These are phyloP conservation scores for Choristoneura rosaceana DNA, from an alignment of 2,888 invertebrate genomes.

Conservation along the genomic window DNA sequence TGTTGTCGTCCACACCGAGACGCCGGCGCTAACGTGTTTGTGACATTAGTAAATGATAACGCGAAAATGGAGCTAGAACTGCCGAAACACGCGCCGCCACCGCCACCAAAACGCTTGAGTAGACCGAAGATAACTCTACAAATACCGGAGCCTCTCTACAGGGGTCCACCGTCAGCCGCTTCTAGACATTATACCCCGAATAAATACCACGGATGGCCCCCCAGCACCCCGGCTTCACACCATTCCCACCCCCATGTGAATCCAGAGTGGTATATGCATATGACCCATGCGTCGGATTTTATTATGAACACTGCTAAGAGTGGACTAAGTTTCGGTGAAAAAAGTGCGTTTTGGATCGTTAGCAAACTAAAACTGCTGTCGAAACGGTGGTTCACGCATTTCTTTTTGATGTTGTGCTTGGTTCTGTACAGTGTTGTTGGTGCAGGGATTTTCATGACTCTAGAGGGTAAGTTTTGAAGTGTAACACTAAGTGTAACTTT, in stretches of 20 bases:
- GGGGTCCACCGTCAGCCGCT: conserved; percentile 58
- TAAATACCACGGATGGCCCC: conserved; percentile 63
- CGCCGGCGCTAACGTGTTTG: conserved; percentile 62
- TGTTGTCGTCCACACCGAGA: conserved; percentile 38
- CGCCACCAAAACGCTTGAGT: conserved; percentile 67
- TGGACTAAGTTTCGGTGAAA: conserved; percentile 93
- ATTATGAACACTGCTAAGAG: conserved; percentile 90
- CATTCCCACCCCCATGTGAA: conserved; percentile 68
- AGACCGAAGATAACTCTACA: conserved; percentile 82
- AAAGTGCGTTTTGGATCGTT: conserved; percentile 92
- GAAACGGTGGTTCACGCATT: conserved; percentile 95
- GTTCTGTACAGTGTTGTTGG: conserved; percentile 92
- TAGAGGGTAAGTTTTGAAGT: conserved; percentile 88
- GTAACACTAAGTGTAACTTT: background rate
- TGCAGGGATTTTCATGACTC: conserved; percentile 90
- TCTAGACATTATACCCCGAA: conserved; percentile 60
- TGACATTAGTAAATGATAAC: conserved; percentile 20
- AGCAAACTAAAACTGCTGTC: conserved; percentile 91
- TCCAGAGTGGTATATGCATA: conserved; percentile 72
- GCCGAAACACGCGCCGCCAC: conserved; percentile 62
- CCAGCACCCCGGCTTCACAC: conserved; percentile 68
- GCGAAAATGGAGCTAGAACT: conserved; percentile 64
- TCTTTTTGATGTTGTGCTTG: conserved; percentile 92
- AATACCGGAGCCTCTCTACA: conserved; percentile 67
- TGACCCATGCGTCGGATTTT: conserved; percentile 90